A percentile compares a stretch with the other conserved stretches of the same genome.
These are phyloP conservation scores for Pocillopora verrucosa DNA, from an alignment of 64 coral and sea anemone genomes.

Conservation along the genomic window DNA sequence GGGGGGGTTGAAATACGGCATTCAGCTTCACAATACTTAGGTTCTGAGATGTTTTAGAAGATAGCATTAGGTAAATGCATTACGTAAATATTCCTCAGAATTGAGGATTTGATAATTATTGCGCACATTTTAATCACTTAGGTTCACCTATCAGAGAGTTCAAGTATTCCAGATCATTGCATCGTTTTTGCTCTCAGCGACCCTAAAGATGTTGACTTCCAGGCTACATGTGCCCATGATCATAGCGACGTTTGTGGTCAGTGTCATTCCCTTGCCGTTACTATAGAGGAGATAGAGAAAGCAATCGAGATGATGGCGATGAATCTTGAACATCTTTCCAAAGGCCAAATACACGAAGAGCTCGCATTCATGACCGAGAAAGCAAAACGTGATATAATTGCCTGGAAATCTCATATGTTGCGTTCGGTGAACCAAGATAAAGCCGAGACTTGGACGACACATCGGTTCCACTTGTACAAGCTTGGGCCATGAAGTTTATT, in stretches of 20 bases:
- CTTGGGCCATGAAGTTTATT: constrained; percentile 12
- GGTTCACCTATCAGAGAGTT: constrained; percentile 18
- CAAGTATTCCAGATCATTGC: constrained; percentile 27
- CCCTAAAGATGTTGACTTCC: neutral
- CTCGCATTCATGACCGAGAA: neutral
- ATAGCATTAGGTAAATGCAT: too few relatives aligned
- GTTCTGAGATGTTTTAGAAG: too few relatives aligned
- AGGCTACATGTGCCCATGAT: neutral
- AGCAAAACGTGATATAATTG: neutral
- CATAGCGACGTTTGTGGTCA: neutral
- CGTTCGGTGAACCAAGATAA: neutral
- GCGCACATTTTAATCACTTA: too few relatives aligned
- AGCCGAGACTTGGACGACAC: neutral
- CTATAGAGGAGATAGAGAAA: constrained; percentile 22
- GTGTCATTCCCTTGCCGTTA: neutral
- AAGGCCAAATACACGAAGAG: constrained; percentile 4
- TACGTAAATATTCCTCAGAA: too few relatives aligned
- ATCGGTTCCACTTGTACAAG: neutral
- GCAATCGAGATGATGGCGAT: neutral
- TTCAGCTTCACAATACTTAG: too few relatives aligned
- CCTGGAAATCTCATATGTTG: constrained; percentile 25
- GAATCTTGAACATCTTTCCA: neutral
- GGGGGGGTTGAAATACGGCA: too few relatives aligned
- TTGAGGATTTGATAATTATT: too few relatives aligned
- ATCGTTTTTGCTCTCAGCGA: constrained; percentile 12